Conservation (phyloP, 2,888 invertebrate genomes). For the Belgica antarctica region DNA sequence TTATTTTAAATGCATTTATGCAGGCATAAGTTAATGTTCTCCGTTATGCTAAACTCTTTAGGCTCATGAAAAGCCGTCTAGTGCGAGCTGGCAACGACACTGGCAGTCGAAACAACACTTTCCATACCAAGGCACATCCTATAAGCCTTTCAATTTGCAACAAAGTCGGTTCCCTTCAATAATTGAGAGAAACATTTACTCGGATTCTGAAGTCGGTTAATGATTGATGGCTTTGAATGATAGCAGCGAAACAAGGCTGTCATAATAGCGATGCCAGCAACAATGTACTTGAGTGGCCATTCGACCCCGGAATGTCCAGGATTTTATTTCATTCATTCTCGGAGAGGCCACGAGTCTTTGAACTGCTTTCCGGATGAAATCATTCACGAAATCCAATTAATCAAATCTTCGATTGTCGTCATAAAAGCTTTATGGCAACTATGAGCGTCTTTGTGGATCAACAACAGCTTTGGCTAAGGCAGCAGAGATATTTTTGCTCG, state of each 20-base stretch:
- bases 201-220: neutral
- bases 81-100: no score
- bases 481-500: no score
- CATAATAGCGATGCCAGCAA: constrained; percentile 12
- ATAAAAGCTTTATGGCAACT: neutral
- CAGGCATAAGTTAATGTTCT: neutral
- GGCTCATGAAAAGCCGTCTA: no score
- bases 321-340: neutral
- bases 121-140: no score
- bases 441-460: constrained; percentile 5
- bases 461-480: neutral
- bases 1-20: neutral
- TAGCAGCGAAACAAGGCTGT: constrained; percentile 23
- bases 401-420: neutral
- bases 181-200: neutral
- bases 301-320: neutral
- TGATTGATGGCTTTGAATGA: constrained; percentile 37
- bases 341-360: neutral
- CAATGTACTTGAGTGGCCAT: neutral
- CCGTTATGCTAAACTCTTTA: neutral
- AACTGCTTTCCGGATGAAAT: neutral
- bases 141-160: no score
- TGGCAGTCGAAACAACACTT: no score
- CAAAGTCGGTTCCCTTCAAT: no score
- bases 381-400: neutral